These are phyloP conservation scores for Drusus annulatus DNA, from an alignment of 1,140 invertebrate genomes.

Conservation along the genomic window DNA sequence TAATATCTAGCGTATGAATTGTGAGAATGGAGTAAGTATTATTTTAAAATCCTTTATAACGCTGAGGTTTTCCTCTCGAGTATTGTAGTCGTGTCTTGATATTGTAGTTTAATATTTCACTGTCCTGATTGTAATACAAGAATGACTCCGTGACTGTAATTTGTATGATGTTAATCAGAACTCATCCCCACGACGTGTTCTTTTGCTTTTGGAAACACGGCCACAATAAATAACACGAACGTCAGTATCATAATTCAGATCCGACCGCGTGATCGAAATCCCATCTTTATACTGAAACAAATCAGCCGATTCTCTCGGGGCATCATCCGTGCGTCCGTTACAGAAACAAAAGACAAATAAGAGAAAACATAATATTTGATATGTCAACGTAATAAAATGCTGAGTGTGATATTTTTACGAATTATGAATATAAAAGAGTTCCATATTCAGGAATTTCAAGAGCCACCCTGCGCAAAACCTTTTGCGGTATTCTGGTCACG, in stretches of 20 bases:
- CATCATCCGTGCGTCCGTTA: conserved; percentile 11
- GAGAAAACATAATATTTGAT: conserved; percentile 42
- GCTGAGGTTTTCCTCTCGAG: too few relatives aligned
- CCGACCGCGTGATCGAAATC: conserved; percentile 21
- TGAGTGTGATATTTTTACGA: conserved; percentile 52
- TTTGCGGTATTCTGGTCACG: conserved; percentile 45
- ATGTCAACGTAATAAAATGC: conserved; percentile 47
- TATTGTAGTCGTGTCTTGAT: too few relatives aligned
- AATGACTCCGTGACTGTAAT: conserved; percentile 1
- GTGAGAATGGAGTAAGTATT: too few relatives aligned
- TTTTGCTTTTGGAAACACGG: neutral
- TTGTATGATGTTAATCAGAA: conserved; percentile 10
- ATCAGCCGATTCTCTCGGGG: conserved; percentile 4
- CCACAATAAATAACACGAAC: neutral
- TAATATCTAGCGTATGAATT: too few relatives aligned
- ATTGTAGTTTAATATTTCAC: too few relatives aligned
- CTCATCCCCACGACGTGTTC: neutral
- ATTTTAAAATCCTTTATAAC: too few relatives aligned
- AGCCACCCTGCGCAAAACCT: neutral
- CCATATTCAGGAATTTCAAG: conserved; percentile 38
- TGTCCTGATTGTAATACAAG: neutral
- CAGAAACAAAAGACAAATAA: conserved; percentile 42
- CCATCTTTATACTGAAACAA: conserved; percentile 7
- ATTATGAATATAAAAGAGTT: conserved; percentile 52
- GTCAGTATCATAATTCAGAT: conserved; percentile 34